Conservation (phyloP, 1,140 invertebrate genomes). For the Dryas iulia region DNA sequence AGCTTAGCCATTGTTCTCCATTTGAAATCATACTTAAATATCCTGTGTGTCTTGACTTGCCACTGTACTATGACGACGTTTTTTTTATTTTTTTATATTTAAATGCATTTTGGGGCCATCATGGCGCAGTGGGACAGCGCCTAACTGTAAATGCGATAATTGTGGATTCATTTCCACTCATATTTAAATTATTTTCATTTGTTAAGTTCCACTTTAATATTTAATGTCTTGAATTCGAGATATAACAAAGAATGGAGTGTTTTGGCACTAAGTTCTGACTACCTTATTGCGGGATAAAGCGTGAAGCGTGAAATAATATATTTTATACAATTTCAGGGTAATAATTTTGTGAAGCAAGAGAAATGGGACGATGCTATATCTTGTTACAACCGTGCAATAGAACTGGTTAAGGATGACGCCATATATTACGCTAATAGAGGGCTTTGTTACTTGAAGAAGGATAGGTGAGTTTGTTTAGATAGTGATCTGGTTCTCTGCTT, state of each 20-base stretch:
- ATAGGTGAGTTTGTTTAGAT: constrained; percentile 83
- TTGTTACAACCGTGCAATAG: constrained; percentile 90
- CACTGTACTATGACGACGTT: no score
- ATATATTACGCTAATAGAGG: constrained; percentile 93
- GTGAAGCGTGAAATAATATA: neutral
- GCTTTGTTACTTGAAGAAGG: constrained; percentile 91
- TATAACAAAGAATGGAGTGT: neutral
- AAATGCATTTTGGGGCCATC: no score
- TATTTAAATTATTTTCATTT: no score
- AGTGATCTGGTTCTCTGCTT: neutral
- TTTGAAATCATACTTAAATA: no score
- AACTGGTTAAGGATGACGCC: constrained; percentile 88
- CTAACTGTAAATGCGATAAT: no score
- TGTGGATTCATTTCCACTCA: no score
- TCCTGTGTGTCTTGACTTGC: no score
- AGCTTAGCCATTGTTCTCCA: no score
- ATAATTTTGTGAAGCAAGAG: constrained; percentile 88
- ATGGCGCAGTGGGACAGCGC: no score
- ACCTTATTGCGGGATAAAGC: neutral
- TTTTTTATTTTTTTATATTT: no score
- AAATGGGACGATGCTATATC: constrained; percentile 90
- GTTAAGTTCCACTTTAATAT: neutral
- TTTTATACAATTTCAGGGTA: constrained; percentile 84
- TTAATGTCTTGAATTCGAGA: neutral
- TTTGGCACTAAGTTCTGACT: neutral